Evolutionary conservation across 2,797 vertebrate genomes (phyloP), one percentile per base, ranked within the genome.

Genomic region (Tarsius wallacei): DNA sequence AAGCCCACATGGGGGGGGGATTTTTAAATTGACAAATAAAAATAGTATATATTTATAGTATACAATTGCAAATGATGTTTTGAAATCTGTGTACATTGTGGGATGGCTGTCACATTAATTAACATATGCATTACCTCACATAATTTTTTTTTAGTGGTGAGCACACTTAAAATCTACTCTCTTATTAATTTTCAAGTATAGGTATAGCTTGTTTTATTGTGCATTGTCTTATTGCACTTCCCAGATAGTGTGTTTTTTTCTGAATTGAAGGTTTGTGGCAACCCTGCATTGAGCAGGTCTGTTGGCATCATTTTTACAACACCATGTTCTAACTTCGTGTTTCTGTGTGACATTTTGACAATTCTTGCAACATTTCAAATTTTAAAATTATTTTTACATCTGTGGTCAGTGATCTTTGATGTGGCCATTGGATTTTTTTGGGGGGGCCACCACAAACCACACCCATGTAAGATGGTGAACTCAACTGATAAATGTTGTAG

Each of bases 141-240:
- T 51, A 71, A 5, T 73, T 61, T 57, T 86, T 61, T 64, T 86
- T 57, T 89, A 71, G 71, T 96, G 77, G 22, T 76, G 82, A 90
- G 19, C 84, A 80, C n/a, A 76, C 11, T 91, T 80, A 51, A 31
- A 49, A 24, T n/a, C 10, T 57, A 59, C 14, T 53, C 16, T 26
- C 19, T 31, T 61, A 42, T 22, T 42, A 80, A 26, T 64, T 36
- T 86, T 71, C 55, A 73, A 59, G 61, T 89, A 49, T 47, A 33
- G 51, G 51, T 12, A 33, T 78, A 78, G 7, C 31, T 63, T 64
- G 36, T 24, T 55, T 26, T 70, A 63, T 24, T 70, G 17, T 22
- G 9, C 28, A 33, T 70, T 21, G 33, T 68, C 33, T 17, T 36
- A 70, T 21, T 70, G 66, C 17, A 36, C n/a, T 53, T 63, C 26